A percentile compares a stretch with the other conserved stretches of the same genome.
Conservation (phyloP, 2,797 vertebrate genomes). For the Odontamblyopus lacepedii region DNA sequence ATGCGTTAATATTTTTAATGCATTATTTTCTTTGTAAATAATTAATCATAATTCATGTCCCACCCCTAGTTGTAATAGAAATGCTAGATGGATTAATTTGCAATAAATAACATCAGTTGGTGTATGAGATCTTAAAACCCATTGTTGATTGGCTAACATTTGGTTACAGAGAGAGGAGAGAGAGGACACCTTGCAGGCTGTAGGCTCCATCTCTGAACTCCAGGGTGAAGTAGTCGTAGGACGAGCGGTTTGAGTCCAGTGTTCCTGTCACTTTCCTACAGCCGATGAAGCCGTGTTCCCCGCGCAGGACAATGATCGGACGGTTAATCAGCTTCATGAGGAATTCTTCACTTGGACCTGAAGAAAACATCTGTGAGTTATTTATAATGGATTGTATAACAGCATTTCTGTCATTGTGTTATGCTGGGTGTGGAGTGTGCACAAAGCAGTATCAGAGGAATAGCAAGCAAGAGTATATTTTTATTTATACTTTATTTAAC, state of each 20-base stretch:
- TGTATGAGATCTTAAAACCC: no score
- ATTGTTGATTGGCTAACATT: neutral
- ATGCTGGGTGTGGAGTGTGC: neutral
- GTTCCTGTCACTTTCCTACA: slow-evolving; percentile 96
- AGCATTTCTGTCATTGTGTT: neutral
- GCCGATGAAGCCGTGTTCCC: slow-evolving; percentile 97
- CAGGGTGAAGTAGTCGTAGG: slow-evolving; percentile 94
- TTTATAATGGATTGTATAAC: slow-evolving; percentile 1
- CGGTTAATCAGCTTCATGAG: slow-evolving; percentile 99
- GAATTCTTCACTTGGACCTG: slow-evolving; percentile 91
- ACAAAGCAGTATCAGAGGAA: no score
- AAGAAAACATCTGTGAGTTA: neutral
- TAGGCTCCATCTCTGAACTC: slow-evolving; percentile 93
- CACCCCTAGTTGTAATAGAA: no score
- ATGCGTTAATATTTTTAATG: no score
- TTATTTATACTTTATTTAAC: no score
- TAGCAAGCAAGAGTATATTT: no score
- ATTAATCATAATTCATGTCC: no score
- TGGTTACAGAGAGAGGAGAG: neutral
- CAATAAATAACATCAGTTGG: no score
- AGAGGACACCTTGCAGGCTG: slow-evolving; percentile 87
- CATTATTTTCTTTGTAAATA: no score
- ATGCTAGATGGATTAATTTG: no score
- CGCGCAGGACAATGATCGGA: slow-evolving; percentile 93
- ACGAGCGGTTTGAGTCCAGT: slow-evolving; percentile 94